phyloP scores from a whole-genome alignment of 2,888 invertebrate genomes.

The Trypoxylon attenuatum region DNA sequence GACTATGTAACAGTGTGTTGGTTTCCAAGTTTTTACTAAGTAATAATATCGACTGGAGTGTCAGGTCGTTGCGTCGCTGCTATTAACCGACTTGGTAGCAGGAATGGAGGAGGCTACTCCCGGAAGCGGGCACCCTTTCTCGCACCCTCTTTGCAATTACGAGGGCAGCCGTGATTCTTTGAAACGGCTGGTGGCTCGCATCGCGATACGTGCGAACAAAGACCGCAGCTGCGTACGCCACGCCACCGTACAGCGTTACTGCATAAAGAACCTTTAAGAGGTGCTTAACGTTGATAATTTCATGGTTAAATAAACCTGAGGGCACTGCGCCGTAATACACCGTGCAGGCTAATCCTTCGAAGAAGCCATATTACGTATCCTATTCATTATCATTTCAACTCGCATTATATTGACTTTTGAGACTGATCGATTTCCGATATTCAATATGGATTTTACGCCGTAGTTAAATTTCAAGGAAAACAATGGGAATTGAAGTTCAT shows the following conservation, averaged over 20 bases:
- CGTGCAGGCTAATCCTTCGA: background rate
- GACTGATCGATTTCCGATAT: too few species aligned
- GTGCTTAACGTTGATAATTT: slow-evolving; percentile 1
- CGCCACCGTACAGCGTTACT: too few species aligned
- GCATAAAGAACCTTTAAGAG: slow-evolving; percentile 28
- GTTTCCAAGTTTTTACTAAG: slow-evolving; percentile 7
- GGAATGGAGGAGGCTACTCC: too few species aligned
- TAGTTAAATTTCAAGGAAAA: too few species aligned
- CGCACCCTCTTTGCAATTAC: slow-evolving; percentile 27
- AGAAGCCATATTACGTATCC: too few species aligned
- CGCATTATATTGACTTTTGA: too few species aligned
- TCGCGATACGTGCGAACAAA: slow-evolving; percentile 33
- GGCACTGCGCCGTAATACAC: background rate
- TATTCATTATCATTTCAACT: too few species aligned
- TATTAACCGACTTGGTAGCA: slow-evolving; percentile 12
- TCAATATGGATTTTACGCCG: too few species aligned
- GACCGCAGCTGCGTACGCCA: slow-evolving; percentile 20
- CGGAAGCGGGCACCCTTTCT: slow-evolving; percentile 27
- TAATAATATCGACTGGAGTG: slow-evolving; percentile 8
- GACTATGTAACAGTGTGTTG: background rate
- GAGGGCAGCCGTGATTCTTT: slow-evolving; percentile 19
- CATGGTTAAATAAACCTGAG: background rate
- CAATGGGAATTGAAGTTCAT: too few species aligned
- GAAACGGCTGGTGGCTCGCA: slow-evolving; percentile 9
- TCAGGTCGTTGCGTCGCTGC: background rate